Conservation (phyloP, 2,797 vertebrate species). For the Delichon dasypus region DNA sequence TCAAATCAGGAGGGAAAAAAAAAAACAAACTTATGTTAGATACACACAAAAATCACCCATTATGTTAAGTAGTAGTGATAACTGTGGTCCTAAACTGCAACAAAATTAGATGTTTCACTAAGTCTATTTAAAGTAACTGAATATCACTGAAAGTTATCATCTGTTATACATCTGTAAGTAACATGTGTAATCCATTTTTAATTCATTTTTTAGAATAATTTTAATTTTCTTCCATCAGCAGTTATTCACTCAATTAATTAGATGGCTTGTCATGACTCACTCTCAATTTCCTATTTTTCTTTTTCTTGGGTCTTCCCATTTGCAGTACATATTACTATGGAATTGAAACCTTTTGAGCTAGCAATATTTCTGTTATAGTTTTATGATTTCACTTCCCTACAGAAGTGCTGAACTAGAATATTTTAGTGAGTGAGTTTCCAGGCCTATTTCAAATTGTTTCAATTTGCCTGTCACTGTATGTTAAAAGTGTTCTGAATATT, state of each 20-base stretch:
- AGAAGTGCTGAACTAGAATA: not conserved
- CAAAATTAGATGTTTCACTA: not conserved
- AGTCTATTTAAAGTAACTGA: not conserved
- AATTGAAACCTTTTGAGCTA: not conserved
- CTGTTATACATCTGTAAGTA: not conserved
- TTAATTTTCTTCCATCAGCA: not conserved
- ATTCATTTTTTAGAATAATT: not conserved
- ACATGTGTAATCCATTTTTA: not conserved
- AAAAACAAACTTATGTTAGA: not conserved
- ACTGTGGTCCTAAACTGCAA: not conserved
- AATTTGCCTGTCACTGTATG: not conserved
- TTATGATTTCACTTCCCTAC: not conserved
- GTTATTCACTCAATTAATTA: not conserved
- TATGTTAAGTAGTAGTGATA: not conserved
- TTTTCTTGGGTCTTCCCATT: not conserved
- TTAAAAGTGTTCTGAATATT: not conserved
- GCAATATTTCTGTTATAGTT: slow-evolving; percentile 7
- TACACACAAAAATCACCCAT: not conserved
- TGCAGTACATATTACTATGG: not conserved
- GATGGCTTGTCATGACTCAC: not conserved
- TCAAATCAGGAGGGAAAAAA: not conserved
- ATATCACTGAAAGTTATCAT: not conserved
- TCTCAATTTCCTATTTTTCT: not conserved
- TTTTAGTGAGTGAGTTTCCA: slow-evolving; percentile 7
- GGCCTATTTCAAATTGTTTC: not conserved